These are phyloP conservation scores for Eulemur albifrons DNA, from an alignment of 2,797 vertebrate genomes.

Conservation along the genomic window DNA sequence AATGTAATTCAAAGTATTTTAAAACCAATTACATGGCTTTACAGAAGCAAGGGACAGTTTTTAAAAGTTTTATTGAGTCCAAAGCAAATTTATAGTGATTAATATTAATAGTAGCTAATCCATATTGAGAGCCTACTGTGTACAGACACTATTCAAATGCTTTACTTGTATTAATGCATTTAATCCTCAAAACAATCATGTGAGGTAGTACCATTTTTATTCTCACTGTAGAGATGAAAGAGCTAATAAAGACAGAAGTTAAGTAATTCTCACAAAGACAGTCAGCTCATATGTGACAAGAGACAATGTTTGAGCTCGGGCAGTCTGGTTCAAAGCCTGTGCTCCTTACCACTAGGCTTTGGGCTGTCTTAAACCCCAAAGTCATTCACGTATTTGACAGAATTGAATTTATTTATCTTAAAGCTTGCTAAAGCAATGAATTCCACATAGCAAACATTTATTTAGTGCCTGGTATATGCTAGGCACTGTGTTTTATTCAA, in stretches of 20 bases:
- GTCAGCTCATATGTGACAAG: neutral
- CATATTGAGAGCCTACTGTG: neutral
- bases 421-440: neutral
- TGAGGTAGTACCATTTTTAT: constrained; percentile 43
- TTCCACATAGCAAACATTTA: neutral
- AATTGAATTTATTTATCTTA: neutral
- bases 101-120: neutral
- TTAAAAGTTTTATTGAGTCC: neutral
- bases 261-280: neutral
- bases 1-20: neutral
- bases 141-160: neutral
- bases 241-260: neutral
- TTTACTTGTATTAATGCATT: neutral
- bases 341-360: neutral
- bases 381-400: neutral
- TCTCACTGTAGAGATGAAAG: constrained; percentile 1
- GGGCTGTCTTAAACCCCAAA: neutral
- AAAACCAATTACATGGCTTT: constrained; percentile 19
- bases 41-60: neutral
- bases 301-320: neutral
- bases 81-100: constrained; percentile 14
- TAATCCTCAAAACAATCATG: neutral
- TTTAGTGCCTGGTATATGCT: neutral
- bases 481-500: neutral
- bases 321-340: neutral